phyloP scores from a whole-genome alignment of 2,888 invertebrate genomes.

The Amphipyra tragopoginis region DNA sequence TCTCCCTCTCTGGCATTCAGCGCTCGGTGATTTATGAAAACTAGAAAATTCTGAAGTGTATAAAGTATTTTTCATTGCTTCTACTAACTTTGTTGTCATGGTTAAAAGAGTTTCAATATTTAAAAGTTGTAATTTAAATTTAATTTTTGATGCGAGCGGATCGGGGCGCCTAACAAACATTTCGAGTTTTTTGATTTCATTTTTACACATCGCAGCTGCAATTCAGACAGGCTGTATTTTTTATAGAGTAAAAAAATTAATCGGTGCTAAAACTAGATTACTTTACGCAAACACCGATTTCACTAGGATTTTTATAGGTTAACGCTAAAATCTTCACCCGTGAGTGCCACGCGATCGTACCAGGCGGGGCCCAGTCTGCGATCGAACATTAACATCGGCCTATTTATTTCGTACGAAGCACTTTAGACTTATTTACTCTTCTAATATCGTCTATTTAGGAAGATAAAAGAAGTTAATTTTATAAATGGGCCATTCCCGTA shows the following conservation, averaged over 20 bases:
- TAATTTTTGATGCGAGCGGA: conserved; percentile 20
- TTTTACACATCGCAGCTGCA: conserved; percentile 23
- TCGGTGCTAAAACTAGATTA: conserved; percentile 32
- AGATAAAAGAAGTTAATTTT: conserved; percentile 88
- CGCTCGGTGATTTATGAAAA: conserved; percentile 85
- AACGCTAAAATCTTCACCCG: conserved; percentile 18
- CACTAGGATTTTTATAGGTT: conserved; percentile 17
- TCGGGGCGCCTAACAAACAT: conserved; percentile 26
- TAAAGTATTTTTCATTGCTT: conserved; percentile 79
- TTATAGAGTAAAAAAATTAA: conserved; percentile 20
- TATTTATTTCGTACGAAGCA: conserved; percentile 75
- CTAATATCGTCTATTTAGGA: conserved; percentile 80
- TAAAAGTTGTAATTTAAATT: conserved; percentile 34
- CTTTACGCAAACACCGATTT: conserved; percentile 28
- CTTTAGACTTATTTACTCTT: conserved; percentile 84
- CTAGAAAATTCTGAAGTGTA: conserved; percentile 79
- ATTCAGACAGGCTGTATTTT: conserved; percentile 10
- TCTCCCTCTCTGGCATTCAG: conserved; percentile 78
- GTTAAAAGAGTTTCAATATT: conserved; percentile 71
- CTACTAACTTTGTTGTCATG: conserved; percentile 73
- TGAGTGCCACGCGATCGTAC: conserved; percentile 36
- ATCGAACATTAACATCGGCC: conserved; percentile 70
- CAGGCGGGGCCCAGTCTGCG: conserved; percentile 51
- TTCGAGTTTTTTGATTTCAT: conserved; percentile 18
- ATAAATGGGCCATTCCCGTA: conserved; percentile 87